Percentiles rank a stretch among this genome's conserved stretches.
Conservation (phyloP, 92 coral and sea anemone species). For the Epizoanthus ramosus region DNA sequence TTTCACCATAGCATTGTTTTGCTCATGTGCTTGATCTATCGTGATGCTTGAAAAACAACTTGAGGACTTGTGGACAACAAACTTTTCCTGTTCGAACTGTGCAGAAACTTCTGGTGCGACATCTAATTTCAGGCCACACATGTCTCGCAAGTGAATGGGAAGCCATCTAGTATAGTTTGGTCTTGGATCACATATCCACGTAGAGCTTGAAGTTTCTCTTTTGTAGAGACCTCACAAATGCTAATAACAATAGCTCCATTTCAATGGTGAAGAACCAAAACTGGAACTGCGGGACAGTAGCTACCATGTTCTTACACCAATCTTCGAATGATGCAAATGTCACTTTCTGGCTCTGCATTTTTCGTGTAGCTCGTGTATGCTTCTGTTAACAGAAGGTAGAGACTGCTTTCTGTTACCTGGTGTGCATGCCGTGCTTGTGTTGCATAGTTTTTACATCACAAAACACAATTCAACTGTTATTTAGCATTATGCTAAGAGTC, state of each 20-base stretch:
- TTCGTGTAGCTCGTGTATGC: constrained; percentile 25
- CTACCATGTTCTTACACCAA: constrained; percentile 13
- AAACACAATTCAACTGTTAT: too few species aligned
- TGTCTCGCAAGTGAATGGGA: constrained; percentile 32
- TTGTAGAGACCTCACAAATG: constrained; percentile 35
- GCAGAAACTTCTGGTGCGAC: constrained; percentile 20
- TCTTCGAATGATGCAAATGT: constrained; percentile 3
- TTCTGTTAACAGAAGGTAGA: constrained; percentile 19
- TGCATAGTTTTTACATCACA: too few species aligned
- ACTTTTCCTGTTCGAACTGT: constrained; percentile 27
- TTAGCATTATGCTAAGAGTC: too few species aligned
- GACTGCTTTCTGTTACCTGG: constrained; percentile 29
- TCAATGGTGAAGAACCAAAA: constrained; percentile 36
- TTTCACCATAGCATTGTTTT: constrained; percentile 41
- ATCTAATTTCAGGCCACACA: constrained; percentile 29
- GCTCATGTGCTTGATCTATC: constrained; percentile 2
- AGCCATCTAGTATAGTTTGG: constrained; percentile 39
- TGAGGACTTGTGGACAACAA: not conserved
- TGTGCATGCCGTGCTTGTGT: constrained; percentile 18
- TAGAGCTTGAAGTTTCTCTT: constrained; percentile 19
- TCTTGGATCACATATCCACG: constrained; percentile 19
- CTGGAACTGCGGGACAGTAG: not conserved
- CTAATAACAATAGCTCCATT: constrained; percentile 33
- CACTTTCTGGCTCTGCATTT: constrained; percentile 12
- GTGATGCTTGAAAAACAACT: not conserved